Percentiles rank a stretch among this genome's conserved stretches.
These are phyloP conservation scores for Brevimyrus niger DNA, from an alignment of 2,113 vertebrate species.

Conservation along the genomic window DNA sequence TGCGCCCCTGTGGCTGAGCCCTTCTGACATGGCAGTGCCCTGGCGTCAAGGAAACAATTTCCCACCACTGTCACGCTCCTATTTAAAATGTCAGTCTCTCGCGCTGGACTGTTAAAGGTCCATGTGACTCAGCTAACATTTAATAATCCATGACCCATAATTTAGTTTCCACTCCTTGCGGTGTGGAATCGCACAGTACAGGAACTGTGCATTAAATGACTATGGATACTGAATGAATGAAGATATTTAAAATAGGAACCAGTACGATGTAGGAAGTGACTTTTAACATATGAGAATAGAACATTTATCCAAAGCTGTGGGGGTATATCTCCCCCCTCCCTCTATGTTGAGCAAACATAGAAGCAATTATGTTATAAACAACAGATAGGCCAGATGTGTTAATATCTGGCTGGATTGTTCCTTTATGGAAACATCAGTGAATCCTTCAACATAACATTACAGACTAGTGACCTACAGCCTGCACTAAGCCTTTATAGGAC, in stretches of 20 bases:
- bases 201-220: not conserved
- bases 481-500: not conserved
- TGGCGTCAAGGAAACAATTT: slow-evolving; percentile 1
- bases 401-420: not conserved
- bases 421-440: not conserved
- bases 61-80: not conserved
- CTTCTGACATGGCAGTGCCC: slow-evolving; percentile 37
- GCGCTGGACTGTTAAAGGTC: not conserved
- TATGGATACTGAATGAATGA: not conserved
- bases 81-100: no score
- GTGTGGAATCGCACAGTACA: not conserved
- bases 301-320: not conserved
- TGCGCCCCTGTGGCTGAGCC: slow-evolving; percentile 28
- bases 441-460: not conserved
- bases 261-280: not conserved
- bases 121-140: not conserved
- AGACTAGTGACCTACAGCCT: not conserved
- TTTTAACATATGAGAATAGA: not conserved
- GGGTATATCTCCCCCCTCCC: slow-evolving; percentile 6
- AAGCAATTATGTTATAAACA: slow-evolving; percentile 45
- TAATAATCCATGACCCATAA: not conserved
- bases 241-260: not conserved
- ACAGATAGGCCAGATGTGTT: not conserved
- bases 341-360: not conserved
- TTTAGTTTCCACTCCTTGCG: not conserved